These are phyloP conservation scores for Aproaerema taeniolella DNA, from an alignment of 2,888 invertebrate genomes.

Conservation along the genomic window DNA sequence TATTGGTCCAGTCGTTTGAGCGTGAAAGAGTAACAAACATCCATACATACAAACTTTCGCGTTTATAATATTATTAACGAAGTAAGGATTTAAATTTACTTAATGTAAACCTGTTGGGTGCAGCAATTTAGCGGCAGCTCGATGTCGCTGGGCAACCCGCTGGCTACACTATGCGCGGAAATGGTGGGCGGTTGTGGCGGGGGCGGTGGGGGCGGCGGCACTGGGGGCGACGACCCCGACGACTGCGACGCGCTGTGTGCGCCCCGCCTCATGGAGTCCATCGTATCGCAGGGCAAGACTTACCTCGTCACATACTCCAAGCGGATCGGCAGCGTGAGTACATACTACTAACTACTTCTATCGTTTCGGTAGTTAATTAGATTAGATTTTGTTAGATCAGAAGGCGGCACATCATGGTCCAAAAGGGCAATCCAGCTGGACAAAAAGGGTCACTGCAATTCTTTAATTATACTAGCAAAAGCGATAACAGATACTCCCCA, in stretches of 20 bases:
- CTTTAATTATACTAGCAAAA: no score
- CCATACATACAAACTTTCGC: no score
- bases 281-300: constrained; percentile 60
- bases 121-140: constrained; percentile 8
- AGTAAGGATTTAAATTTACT: no score
- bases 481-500: no score
- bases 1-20: no score
- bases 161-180: background rate
- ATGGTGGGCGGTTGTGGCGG: background rate
- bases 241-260: constrained; percentile 35
- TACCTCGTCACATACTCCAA: constrained; percentile 62
- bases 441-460: no score
- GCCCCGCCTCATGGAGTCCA: constrained; percentile 64
- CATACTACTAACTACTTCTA: background rate
- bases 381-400: no score
- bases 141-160: constrained; percentile 1
- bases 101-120: background rate
- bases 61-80: no score
- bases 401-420: no score
- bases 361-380: no score
- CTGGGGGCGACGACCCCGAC: constrained; percentile 26
- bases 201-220: background rate
- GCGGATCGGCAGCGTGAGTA: constrained; percentile 62
- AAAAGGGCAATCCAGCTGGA: no score
- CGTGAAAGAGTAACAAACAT: no score